Conservation (phyloP, 2,113 vertebrate genomes). For the Gorsachius goisagi region DNA sequence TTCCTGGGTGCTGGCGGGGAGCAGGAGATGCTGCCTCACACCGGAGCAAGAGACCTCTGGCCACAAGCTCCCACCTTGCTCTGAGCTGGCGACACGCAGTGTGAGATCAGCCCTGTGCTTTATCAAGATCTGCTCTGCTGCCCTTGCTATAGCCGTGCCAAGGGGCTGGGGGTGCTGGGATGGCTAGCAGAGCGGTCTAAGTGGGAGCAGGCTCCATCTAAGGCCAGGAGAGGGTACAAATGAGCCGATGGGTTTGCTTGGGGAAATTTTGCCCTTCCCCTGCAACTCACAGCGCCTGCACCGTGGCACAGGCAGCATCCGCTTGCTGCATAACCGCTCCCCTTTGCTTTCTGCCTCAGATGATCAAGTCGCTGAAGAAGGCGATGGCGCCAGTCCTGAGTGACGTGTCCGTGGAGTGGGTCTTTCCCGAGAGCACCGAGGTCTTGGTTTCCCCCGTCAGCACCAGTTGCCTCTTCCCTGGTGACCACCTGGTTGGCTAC, state of each 20-base stretch:
- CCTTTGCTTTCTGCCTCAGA: slow-evolving; percentile 68
- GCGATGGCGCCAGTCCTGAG: slow-evolving; percentile 89
- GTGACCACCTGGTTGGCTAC: slow-evolving; percentile 89
- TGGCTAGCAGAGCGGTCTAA: not conserved
- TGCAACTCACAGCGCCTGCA: fast-evolving
- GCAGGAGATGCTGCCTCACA: not conserved
- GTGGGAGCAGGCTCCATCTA: not conserved
- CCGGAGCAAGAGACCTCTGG: not conserved
- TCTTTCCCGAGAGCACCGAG: slow-evolving; percentile 90
- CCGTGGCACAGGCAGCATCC: fast-evolving
- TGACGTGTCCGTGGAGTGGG: slow-evolving; percentile 92
- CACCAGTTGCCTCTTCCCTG: slow-evolving; percentile 88
- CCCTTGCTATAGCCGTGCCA: not conserved
- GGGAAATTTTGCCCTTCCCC: not conserved
- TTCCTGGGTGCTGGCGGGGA: not conserved
- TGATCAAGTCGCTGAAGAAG: slow-evolving; percentile 92
- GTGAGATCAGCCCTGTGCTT: not conserved
- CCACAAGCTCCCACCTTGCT: not conserved
- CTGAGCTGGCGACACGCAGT: fast-evolving
- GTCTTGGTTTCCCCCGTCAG: slow-evolving; percentile 88
- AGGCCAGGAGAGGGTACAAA: not conserved
- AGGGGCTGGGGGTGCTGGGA: not conserved
- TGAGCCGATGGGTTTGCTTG: not conserved
- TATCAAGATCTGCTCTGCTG: not conserved
- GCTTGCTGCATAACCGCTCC: not conserved